Evolutionary conservation across 2,113 vertebrate species (phyloP), one percentile per base, ranked within the genome.

Genomic region (Anhinga anhinga): DNA sequence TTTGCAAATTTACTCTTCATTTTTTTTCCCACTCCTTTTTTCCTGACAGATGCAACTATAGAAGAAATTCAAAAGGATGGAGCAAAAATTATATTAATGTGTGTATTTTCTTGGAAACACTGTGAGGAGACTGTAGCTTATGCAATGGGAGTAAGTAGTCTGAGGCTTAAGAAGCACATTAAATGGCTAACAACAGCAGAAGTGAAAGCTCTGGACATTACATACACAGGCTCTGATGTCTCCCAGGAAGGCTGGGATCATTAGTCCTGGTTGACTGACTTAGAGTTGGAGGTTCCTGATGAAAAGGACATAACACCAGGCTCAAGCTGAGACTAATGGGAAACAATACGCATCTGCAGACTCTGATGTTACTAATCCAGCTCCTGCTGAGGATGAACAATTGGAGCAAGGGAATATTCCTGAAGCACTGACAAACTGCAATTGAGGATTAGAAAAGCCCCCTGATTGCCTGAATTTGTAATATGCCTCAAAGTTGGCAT

Each of bases 221-320:
- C 32, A 0, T 29, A 74, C 89, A 58, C 74, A 91, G 94, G 49
- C 94, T 93, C 85, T 93, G 72, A 91, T 91, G 93, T 97, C 81
- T 95, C 95, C 93, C 81, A 96, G 95, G 91, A 97, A 95, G 95
- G 78, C 63, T 96, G 95, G 91, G 95, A 93, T 98, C 93, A 96
- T 98, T 98, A 98, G 94, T 97, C 85, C 90, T 96, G 96, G 96
- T 98, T 98, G 96, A 96, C 94, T 93, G 90, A 34, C 95, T 93
- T 91, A 89, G 95, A 95, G 84, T 79, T 85, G 92, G 89, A 97
- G 91, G 95, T 95, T 91, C 81, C 77, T 95, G 94, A 92, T 97
- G 86, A 97, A 98, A 97, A 98, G 83, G 95, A 95, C 76, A 45
- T 95, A 95, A 96, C 86, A 92, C 73, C 90, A 88, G 88, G 96